A percentile compares a stretch with the other conserved stretches of the same genome.
These are phyloP conservation scores for Volucella inanis DNA, from an alignment of 2,888 invertebrate species.

Conservation along the genomic window DNA sequence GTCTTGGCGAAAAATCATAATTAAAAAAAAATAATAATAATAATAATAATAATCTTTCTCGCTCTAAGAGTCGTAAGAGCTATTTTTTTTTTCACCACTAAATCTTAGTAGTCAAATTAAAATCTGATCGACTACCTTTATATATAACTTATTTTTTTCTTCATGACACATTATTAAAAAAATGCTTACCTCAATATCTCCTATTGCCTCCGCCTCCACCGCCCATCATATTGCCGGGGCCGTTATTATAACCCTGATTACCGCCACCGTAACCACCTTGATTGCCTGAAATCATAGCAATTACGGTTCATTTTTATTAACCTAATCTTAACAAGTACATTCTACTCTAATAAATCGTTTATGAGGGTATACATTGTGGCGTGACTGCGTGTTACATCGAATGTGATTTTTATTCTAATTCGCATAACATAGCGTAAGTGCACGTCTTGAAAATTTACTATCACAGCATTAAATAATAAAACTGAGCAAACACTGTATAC, in stretches of 20 bases:
- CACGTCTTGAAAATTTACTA: slow-evolving; percentile 79
- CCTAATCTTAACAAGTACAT: slow-evolving; percentile 22
- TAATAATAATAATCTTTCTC: background rate
- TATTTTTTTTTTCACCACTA: slow-evolving; percentile 16
- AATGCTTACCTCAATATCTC: slow-evolving; percentile 69
- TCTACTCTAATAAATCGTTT: background rate
- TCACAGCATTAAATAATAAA: slow-evolving; percentile 79
- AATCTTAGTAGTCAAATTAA: slow-evolving; percentile 5
- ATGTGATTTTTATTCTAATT: slow-evolving; percentile 77
- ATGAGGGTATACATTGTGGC: slow-evolving; percentile 77
- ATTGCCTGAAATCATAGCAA: slow-evolving; percentile 64
- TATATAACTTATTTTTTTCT: slow-evolving; percentile 12
- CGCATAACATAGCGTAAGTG: slow-evolving; percentile 83
- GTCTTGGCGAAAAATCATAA: slow-evolving; percentile 3
- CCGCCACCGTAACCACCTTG: slow-evolving; percentile 66
- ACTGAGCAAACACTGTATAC: slow-evolving; percentile 76
- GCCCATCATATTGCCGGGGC: slow-evolving; percentile 67
- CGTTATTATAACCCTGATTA: slow-evolving; percentile 69
- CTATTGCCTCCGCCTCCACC: slow-evolving; percentile 68
- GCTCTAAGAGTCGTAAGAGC: background rate
- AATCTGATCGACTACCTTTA: background rate
- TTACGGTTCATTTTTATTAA: slow-evolving; percentile 23
- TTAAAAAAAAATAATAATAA: background rate
- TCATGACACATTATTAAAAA: background rate
- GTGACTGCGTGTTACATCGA: slow-evolving; percentile 83